Evolutionary conservation across 1,140 invertebrate genomes (phyloP).

Genomic region (Elymnias hypermnestra): DNA sequence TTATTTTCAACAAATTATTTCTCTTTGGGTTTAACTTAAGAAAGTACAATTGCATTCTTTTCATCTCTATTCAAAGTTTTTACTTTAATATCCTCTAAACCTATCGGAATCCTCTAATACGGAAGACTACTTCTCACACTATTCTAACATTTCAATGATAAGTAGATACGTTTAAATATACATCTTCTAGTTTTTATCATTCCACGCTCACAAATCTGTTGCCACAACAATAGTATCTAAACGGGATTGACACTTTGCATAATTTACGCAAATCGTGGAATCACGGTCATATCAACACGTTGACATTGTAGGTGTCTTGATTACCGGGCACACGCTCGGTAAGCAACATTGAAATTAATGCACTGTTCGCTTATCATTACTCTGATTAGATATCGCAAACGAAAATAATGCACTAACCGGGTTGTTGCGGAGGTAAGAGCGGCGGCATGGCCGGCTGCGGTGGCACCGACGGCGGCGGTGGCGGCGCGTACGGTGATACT

Average conservation of each 20-base stretch:
- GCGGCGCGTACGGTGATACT: slow-evolving; percentile 55
- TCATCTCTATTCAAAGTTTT: no score
- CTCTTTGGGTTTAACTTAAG: no score
- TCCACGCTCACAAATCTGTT: no score
- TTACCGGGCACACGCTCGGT: slow-evolving; percentile 1
- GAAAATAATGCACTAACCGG: slow-evolving; percentile 41
- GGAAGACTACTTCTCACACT: no score
- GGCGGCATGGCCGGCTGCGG: slow-evolving; percentile 48
- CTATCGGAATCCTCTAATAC: no score
- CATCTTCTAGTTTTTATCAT: no score
- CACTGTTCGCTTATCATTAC: slow-evolving; percentile 13
- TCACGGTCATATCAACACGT: slow-evolving; percentile 4
- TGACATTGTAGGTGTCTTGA: slow-evolving; percentile 14
- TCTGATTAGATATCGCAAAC: slow-evolving; percentile 15
- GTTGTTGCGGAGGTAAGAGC: slow-evolving; percentile 53
- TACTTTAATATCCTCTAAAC: no score
- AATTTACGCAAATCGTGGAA: slow-evolving; percentile 3
- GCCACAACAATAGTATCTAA: slow-evolving; percentile 1
- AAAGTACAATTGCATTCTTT: no score
- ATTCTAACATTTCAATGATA: no score
- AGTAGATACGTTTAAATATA: no score
- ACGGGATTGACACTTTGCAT: slow-evolving; percentile 3
- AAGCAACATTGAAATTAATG: not conserved
- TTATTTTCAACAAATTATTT: no score
- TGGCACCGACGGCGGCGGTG: slow-evolving; percentile 37